A percentile compares a stretch with the other conserved stretches of the same genome.
Conservation (phyloP, 2,888 invertebrate species). For the Pristionchus exspectatus region DNA sequence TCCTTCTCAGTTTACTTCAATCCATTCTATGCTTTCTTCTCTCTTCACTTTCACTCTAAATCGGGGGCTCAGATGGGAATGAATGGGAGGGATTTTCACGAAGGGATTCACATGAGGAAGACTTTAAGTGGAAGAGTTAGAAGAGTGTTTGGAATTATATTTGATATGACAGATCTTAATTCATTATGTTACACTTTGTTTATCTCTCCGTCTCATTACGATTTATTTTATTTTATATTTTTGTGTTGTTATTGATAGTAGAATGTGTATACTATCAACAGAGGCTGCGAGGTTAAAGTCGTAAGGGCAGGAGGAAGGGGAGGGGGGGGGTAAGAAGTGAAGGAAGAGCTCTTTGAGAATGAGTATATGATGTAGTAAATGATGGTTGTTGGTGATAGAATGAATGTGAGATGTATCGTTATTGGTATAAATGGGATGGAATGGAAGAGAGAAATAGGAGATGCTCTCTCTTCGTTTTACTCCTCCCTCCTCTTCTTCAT, state of each 20-base stretch:
- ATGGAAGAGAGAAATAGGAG: constrained; percentile 25
- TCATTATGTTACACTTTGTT: no score
- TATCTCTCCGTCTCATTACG: no score
- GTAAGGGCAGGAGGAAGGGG: neutral
- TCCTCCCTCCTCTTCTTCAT: neutral
- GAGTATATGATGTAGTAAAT: neutral
- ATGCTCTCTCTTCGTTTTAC: constrained; percentile 4
- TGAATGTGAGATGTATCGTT: neutral
- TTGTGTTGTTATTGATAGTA: neutral
- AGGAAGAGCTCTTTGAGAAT: neutral
- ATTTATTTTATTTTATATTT: neutral
- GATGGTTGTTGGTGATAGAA: neutral
- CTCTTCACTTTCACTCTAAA: constrained; percentile 7
- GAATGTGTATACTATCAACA: no score
- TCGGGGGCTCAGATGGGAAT: constrained; percentile 7
- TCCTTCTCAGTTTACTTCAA: constrained; percentile 5
- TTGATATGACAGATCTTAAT: no score
- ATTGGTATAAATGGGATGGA: neutral
- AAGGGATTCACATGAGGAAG: constrained; percentile 28
- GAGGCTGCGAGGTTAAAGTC: no score
- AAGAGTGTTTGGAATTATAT: neutral
- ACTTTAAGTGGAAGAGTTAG: neutral
- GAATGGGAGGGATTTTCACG: constrained; percentile 27
- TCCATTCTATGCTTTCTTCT: neutral
- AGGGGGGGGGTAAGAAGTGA: neutral